Conservation (phyloP, 2,113 vertebrate genomes). For the Pseudonaja textilis region DNA sequence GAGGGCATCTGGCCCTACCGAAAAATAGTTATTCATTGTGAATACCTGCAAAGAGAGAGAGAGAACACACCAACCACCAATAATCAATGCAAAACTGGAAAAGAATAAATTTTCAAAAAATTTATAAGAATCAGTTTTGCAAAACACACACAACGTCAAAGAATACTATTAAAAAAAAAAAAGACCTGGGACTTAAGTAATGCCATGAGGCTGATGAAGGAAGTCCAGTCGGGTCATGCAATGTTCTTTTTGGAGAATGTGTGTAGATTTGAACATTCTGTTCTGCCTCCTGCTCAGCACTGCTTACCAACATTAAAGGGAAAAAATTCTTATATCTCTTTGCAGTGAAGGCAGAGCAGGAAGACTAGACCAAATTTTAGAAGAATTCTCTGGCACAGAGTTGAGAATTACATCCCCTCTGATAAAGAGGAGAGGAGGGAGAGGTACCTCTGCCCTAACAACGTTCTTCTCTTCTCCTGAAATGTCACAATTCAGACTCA, state of each 20-base stretch:
- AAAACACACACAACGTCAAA: not conserved
- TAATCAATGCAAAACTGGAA: not conserved
- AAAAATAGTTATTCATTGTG: conserved; percentile 99
- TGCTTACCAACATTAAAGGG: not conserved
- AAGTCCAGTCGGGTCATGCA: not conserved
- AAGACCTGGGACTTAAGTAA: not conserved
- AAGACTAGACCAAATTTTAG: not conserved
- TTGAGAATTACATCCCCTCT: no score
- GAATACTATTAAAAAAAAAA: not conserved
- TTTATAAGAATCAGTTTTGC: not conserved
- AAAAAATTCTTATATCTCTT: not conserved
- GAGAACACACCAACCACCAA: not conserved
- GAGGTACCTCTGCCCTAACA: not conserved
- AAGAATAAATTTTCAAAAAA: not conserved
- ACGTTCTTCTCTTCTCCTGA: not conserved
- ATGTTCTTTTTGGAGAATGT: not conserved
- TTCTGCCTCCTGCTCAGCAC: not conserved
- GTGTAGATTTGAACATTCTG: not conserved
- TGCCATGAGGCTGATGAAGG: not conserved
- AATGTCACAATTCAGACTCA: not conserved
- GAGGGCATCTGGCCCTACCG: conserved; percentile 92
- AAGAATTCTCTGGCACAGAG: not conserved
- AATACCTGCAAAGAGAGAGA: conserved; percentile 68
- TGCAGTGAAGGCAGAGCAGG: not conserved
- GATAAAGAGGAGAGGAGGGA: not conserved